A percentile compares a stretch with the other conserved stretches of the same genome.
phyloP scores from a whole-genome alignment of 2,113 vertebrate genomes.

The Solea solea region DNA sequence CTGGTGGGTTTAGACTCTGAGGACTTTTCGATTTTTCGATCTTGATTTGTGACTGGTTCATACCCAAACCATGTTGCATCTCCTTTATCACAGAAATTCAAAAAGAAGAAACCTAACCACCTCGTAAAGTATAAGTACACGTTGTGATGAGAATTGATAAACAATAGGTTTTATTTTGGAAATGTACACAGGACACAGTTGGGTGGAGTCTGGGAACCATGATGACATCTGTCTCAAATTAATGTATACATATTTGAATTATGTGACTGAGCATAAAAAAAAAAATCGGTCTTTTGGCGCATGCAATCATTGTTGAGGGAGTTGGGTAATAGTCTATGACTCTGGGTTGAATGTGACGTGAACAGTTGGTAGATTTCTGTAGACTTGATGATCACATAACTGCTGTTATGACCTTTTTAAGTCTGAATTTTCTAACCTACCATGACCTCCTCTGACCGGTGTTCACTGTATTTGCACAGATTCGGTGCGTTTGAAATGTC shows the following conservation, averaged over 20 bases:
- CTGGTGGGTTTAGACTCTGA: slow-evolving; percentile 27
- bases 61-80: slow-evolving; percentile 30
- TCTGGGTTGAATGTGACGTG: slow-evolving; percentile 65
- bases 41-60: slow-evolving; percentile 41
- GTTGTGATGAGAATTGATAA: slow-evolving; percentile 20
- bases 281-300: slow-evolving; percentile 54
- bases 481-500: slow-evolving; percentile 77
- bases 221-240: slow-evolving; percentile 43
- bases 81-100: slow-evolving; percentile 35
- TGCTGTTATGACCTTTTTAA: slow-evolving; percentile 68
- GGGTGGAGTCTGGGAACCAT: slow-evolving; percentile 51
- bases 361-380: slow-evolving; percentile 60
- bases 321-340: slow-evolving; percentile 45
- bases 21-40: slow-evolving; percentile 27
- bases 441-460: slow-evolving; percentile 81
- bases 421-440: slow-evolving; percentile 66
- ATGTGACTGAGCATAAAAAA: slow-evolving; percentile 53
- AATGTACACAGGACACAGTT: slow-evolving; percentile 18
- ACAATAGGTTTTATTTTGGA: slow-evolving; percentile 35
- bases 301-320: slow-evolving; percentile 70
- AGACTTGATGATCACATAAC: slow-evolving; percentile 63
- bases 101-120: slow-evolving; percentile 19
- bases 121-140: slow-evolving; percentile 14
- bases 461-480: slow-evolving; percentile 81
- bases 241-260: slow-evolving; percentile 38